A percentile compares a stretch with the other conserved stretches of the same genome.
phyloP scores from a whole-genome alignment of 2,113 vertebrate species.

The Argyrosomus japonicus region DNA sequence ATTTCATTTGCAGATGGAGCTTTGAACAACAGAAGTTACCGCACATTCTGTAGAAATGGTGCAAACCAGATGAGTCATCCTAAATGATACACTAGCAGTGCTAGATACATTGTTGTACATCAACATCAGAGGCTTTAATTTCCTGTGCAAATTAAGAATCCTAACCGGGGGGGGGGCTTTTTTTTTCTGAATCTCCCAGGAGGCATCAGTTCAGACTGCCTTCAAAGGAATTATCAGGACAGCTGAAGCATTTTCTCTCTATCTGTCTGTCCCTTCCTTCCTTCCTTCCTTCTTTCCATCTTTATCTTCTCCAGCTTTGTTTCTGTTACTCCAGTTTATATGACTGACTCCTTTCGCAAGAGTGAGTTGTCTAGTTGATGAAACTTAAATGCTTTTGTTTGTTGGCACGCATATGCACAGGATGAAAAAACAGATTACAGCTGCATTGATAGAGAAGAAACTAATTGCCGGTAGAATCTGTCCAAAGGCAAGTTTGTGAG shows the following conservation, averaged over 20 bases:
- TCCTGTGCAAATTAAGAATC: constrained; percentile 38
- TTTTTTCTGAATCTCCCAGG: constrained; percentile 1
- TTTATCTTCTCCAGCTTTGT: background rate
- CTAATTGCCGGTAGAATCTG: background rate
- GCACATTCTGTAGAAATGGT: background rate
- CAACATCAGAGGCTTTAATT: constrained; percentile 37
- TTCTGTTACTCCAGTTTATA: background rate
- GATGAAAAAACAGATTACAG: background rate
- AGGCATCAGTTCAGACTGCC: constrained; percentile 7
- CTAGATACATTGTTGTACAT: constrained; percentile 15
- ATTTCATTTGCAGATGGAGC: background rate
- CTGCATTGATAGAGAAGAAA: background rate
- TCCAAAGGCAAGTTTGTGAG: background rate
- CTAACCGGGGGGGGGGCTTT: background rate
- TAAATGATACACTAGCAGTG: background rate
- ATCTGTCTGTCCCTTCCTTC: background rate
- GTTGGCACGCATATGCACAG: background rate
- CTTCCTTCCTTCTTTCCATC: background rate
- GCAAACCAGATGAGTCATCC: constrained; percentile 9
- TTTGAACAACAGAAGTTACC: constrained; percentile 10
- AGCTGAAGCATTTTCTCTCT: background rate
- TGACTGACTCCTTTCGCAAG: background rate
- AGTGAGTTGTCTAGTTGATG: background rate
- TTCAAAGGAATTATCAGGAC: constrained; percentile 19
- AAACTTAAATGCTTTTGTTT: background rate